Conservation (phyloP, 2,888 invertebrate genomes). For the Drosophila rellima region DNA sequence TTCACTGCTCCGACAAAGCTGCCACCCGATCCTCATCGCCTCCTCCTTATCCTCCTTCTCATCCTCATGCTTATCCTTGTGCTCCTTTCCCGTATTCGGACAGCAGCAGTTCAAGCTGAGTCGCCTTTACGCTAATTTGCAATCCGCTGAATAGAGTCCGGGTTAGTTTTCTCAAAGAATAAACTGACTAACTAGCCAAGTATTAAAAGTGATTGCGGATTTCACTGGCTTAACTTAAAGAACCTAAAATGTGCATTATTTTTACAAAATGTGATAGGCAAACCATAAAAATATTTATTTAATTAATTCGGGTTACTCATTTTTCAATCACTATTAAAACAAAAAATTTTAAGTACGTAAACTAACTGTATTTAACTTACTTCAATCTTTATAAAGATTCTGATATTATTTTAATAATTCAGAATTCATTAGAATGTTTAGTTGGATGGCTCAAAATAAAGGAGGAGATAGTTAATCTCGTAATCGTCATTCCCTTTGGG, state of each 20-base stretch:
- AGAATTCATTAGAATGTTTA: no score
- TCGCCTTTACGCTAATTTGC: slow-evolving; percentile 21
- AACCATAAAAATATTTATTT: no score
- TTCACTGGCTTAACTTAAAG: no score
- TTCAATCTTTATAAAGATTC: no score
- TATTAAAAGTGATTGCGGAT: background rate
- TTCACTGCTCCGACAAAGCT: slow-evolving; percentile 41
- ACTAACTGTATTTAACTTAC: no score
- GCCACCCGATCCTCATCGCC: slow-evolving; percentile 2
- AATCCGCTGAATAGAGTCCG: slow-evolving; percentile 14
- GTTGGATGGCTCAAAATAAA: no score
- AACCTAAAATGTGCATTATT: background rate
- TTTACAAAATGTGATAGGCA: background rate
- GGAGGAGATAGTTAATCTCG: no score
- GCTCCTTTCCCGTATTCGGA: background rate
- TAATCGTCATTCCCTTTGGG: no score
- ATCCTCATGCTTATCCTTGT: background rate
- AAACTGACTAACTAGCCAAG: slow-evolving; percentile 4
- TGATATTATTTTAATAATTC: no score
- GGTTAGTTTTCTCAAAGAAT: slow-evolving; percentile 2
- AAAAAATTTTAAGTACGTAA: no score
- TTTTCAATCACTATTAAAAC: no score
- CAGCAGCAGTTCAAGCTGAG: background rate
- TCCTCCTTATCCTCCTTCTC: background rate
- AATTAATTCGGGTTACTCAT: no score